phyloP scores from a whole-genome alignment of 2,113 vertebrate species.

The Nothoprocta perdicaria region DNA sequence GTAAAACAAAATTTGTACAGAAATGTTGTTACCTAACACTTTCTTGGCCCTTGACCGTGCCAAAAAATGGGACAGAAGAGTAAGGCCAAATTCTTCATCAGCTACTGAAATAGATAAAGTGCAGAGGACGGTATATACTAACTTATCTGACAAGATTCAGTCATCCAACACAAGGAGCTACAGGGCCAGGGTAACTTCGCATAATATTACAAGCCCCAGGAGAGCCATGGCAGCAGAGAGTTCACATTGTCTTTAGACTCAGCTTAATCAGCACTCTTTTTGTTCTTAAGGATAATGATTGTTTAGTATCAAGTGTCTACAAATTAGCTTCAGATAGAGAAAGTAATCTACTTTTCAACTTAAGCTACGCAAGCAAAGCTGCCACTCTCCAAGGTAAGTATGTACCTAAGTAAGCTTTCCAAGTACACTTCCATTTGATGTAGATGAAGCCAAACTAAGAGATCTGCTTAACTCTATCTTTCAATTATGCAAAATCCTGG shows the following conservation, averaged over 20 bases:
- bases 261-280: neutral
- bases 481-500: accelerated
- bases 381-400: neutral
- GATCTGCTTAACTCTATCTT: neutral
- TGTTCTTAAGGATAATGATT: neutral
- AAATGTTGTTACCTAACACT: neutral
- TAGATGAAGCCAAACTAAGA: neutral
- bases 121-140: neutral
- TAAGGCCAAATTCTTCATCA: neutral
- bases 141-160: neutral
- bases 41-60: neutral
- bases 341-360: neutral
- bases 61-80: neutral
- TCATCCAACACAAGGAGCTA: neutral
- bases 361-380: neutral
- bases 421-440: neutral
- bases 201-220: neutral
- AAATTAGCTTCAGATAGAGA: neutral
- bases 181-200: neutral
- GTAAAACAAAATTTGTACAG: neutral
- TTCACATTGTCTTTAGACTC: neutral
- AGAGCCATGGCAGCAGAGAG: neutral
- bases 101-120: neutral
- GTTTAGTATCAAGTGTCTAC: neutral
- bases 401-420: too few relatives aligned